phyloP scores from a whole-genome alignment of 1,140 invertebrate genomes.

The Gryon sp. region DNA sequence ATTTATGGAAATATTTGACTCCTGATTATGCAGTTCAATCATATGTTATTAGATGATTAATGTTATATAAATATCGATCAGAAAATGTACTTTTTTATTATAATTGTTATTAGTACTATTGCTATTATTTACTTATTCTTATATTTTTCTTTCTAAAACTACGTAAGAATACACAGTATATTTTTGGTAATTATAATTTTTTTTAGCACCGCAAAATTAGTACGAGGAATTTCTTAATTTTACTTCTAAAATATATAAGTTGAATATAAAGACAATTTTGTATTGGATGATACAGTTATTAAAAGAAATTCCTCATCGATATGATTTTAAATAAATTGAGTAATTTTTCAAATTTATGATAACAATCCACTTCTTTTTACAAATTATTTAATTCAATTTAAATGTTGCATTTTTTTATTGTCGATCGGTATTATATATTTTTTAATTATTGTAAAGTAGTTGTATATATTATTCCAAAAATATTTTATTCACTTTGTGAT shows the following conservation, averaged over 20 bases:
- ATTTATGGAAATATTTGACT: conserved; percentile 50
- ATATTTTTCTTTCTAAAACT: conserved; percentile 21
- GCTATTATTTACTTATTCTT: too few relatives aligned
- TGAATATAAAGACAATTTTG: background rate
- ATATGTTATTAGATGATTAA: conserved; percentile 16
- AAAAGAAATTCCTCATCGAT: background rate
- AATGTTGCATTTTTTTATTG: conserved; percentile 29
- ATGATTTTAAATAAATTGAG: conserved; percentile 1
- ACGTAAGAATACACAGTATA: conserved; percentile 24
- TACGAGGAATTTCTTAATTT: background rate
- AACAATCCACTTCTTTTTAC: too few relatives aligned
- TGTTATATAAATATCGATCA: conserved; percentile 27
- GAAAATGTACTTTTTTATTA: too few relatives aligned
- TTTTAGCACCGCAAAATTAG: conserved; percentile 17
- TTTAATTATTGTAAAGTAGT: background rate
- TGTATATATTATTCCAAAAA: conserved; percentile 31
- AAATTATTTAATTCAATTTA: conserved; percentile 11
- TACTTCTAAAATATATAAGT: background rate
- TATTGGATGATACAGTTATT: too few relatives aligned
- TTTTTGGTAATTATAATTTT: conserved; percentile 38
- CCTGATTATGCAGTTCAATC: conserved; percentile 19
- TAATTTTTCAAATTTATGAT: too few relatives aligned
- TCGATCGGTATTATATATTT: conserved; percentile 12
- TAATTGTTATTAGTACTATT: too few relatives aligned
- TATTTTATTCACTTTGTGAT: conserved; percentile 20